These are phyloP conservation scores for Caenorhabditis wallacei DNA, from an alignment of 2,888 invertebrate genomes.

Conservation along the genomic window DNA sequence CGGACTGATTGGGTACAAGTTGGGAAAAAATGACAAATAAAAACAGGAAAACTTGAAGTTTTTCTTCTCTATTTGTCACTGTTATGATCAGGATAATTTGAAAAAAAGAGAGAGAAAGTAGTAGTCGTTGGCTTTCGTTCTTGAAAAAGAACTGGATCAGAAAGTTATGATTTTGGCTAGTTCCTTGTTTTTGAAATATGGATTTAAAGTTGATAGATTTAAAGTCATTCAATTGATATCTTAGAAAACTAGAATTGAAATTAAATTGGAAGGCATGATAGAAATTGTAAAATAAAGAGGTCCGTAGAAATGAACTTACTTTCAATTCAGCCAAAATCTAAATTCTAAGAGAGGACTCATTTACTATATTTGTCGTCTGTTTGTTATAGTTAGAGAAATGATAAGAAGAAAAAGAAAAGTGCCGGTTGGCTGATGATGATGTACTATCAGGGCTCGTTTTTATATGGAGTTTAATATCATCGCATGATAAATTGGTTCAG, in stretches of 20 bases:
- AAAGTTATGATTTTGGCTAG: not conserved
- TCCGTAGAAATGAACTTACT: too few species aligned
- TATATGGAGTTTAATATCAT: conserved; percentile 46
- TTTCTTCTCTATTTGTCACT: conserved; percentile 16
- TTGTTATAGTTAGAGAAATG: conserved; percentile 15
- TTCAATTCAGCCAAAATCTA: not conserved
- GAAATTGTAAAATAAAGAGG: too few species aligned
- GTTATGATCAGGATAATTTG: conserved; percentile 39
- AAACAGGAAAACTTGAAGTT: conserved; percentile 35
- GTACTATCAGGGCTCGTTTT: conserved; percentile 21
- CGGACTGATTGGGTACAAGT: conserved; percentile 55
- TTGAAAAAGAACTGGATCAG: not conserved
- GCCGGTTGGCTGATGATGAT: conserved; percentile 11
- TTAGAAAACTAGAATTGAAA: too few species aligned
- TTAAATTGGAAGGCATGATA: too few species aligned
- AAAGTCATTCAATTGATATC: too few species aligned
- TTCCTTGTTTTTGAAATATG: not conserved
- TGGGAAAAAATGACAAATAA: conserved; percentile 20
- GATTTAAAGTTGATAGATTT: too few species aligned
- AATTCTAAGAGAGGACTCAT: not conserved
- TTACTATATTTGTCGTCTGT: not conserved
- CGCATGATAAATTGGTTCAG: conserved; percentile 57
- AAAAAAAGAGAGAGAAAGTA: not conserved
- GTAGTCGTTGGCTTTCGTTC: conserved; percentile 10
- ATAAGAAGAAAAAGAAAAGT: conserved; percentile 24